Percentiles rank a stretch among this genome's conserved stretches.
These are phyloP conservation scores for Leptopilina boulardi DNA, from an alignment of 1,140 invertebrate species.

Conservation along the genomic window DNA sequence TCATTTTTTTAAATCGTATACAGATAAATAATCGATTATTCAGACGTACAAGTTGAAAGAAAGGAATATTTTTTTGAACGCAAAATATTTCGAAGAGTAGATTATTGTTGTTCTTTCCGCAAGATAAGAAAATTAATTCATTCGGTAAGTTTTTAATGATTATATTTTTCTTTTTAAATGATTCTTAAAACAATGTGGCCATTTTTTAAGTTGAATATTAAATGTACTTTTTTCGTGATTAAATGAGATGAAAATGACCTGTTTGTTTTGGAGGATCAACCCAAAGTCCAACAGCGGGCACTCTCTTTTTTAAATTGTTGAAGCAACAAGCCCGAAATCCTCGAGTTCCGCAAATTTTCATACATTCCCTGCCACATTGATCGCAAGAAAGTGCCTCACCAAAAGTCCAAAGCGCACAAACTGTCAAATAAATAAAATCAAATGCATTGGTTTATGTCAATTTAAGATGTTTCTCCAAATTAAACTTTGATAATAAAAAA, in stretches of 20 bases:
- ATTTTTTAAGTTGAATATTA: neutral
- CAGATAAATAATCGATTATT: too few species aligned
- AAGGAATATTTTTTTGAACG: too few species aligned
- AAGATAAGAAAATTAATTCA: neutral
- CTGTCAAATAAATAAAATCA: conserved; percentile 45
- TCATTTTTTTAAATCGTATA: too few species aligned
- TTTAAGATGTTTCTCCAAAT: neutral
- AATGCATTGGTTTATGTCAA: neutral
- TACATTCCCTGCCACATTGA: conserved; percentile 78
- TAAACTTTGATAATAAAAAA: too few species aligned
- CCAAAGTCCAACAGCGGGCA: conserved; percentile 54
- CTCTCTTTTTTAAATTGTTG: conserved; percentile 78
- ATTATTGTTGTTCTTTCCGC: neutral
- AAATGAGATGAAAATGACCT: conserved; percentile 47
- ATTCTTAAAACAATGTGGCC: neutral
- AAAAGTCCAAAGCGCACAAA: conserved; percentile 60
- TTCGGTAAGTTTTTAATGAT: neutral
- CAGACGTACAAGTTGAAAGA: too few species aligned
- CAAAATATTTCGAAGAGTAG: neutral
- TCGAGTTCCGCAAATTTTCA: conserved; percentile 77
- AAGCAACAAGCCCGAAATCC: conserved; percentile 80
- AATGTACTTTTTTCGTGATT: conserved; percentile 45
- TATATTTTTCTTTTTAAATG: neutral
- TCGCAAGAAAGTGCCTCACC: conserved; percentile 75
- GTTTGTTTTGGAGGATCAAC: conserved; percentile 49